These are phyloP conservation scores for Bos indicus DNA, from an alignment of 2,113 vertebrate species.

Conservation along the genomic window DNA sequence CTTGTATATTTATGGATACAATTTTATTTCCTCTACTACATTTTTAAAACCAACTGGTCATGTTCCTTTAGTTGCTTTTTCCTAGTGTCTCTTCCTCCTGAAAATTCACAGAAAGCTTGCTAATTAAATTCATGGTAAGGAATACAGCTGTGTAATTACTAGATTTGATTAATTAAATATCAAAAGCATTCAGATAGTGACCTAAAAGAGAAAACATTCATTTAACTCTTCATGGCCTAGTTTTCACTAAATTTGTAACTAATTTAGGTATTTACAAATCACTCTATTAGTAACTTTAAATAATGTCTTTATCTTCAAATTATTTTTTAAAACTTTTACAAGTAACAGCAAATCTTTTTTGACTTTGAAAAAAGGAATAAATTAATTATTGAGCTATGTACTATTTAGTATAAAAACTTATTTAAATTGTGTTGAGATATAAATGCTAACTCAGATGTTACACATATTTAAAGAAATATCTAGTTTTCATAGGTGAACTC, in stretches of 20 bases:
- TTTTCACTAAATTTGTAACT: not conserved
- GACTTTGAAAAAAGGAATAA: not conserved
- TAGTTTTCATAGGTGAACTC: not conserved
- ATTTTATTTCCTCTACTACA: slow-evolving; percentile 73
- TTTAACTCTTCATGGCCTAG: not conserved
- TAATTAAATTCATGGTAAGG: not conserved
- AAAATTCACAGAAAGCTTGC: not conserved
- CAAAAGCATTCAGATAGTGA: not conserved
- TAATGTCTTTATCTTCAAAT: not conserved
- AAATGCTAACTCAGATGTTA: not conserved
- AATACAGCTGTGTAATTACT: not conserved
- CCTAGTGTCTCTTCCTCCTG: not conserved
- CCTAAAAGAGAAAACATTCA: not conserved
- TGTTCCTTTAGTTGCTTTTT: slow-evolving; percentile 7
- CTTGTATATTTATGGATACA: slow-evolving; percentile 70
- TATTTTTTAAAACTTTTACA: not conserved
- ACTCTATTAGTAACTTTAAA: slow-evolving; percentile 1
- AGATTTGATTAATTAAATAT: not conserved
- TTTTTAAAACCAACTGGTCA: slow-evolving; percentile 32
- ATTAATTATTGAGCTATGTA: not conserved
- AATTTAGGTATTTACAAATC: not conserved
- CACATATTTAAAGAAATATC: not conserved
- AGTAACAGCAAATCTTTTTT: not conserved
- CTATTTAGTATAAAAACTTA: not conserved
- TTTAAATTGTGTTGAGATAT: not conserved